Base-by-base conservation (phyloP, 2,797 vertebrate species). In the Chelon auratus region DNA sequence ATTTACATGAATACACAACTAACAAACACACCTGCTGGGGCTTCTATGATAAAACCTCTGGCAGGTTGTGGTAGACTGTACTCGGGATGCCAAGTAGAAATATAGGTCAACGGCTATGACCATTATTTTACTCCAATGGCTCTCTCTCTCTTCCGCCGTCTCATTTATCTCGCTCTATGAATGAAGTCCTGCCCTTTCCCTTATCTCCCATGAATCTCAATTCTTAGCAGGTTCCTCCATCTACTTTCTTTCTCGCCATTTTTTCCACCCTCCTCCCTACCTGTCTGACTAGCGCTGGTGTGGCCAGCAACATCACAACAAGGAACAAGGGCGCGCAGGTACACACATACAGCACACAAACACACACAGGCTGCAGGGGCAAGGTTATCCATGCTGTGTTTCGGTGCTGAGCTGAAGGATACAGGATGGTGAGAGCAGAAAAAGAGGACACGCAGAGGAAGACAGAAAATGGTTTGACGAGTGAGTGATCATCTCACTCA, bases 331-430 rank as follows among this genome's bases (percentile, higher is more conserved):
- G 89, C 83, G 37, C 66, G 59, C 68, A 68, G 33, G 68, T 14
- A 72, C 53, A 66, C 47, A 63, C 14, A 53, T 52, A 54, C 52
- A 58, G 33, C 58, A 51, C 24, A 37, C 50, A 58, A 53, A 20
- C 66, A 70, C 53, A 42, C 12, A 62, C n/a, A 62, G 60, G 26
- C 58, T 66, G 64, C 60, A 61, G 67, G 55, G 68, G 80, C 87
- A 88, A 91, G 86, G 87, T 86, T 82, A 77, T 62, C 67, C 70
- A 71, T 43, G 75, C 82, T 85, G 80, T 62, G 80, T 77, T 85
- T 63, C 60, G 67, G 59, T 58, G 45, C 40, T 56, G 54, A 39
- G 80, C 43, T 77, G 76, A 40, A 53, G 68, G 43, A 82, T 71
- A 47, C 14, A 37, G 14, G 56, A 48, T 15, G 30, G 24, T 48